Base-by-base conservation (phyloP, 2,888 invertebrate species). In the Drosophila macrothrix region DNA sequence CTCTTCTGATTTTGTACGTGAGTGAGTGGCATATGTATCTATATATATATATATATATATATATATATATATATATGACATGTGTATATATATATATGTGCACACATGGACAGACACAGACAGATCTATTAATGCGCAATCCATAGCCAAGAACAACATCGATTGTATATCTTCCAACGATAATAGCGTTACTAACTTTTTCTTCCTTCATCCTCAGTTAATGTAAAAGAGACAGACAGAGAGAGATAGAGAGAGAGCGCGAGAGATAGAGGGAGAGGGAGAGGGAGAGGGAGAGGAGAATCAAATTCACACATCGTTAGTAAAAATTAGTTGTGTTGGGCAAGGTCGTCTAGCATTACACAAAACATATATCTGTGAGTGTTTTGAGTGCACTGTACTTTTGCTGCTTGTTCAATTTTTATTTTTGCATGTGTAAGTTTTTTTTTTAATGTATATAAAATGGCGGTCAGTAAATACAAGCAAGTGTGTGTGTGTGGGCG, bases 131-230 rank as follows among this genome's bases (percentile, higher is more conserved):
- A 35, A 62, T 46, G 37, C 35, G 29, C 10, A 46, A 65, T 41
- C 52, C 59, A 37, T 49, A 66, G 62, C 29, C 67, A 67, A 65
- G 75, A 77, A 69, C 60, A 74, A 79, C 54, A 72, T 16, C 37
- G 12, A 43, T 60, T 41, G 1, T n/a, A 41, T n/a, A 59, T 43
- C 58, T 58, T 43, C 58, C 58, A 43, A n/a, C 41, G 29, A 39
- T 9, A 55, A 22, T 16, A 41, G 5, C 29, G 39, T 56, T 41
- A 28, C 6, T 37, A 25, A 54, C 19, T 19, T 37, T 39, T 54
- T 35, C 28, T 56, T 28, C 39, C 56, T 56, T 56, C 25, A 37
- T 19, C 50, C 10, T 19, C 16, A 33, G 33, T 33, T 7, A 54
- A 33, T 22, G 16, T 25, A 4, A 25, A 46, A 46, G 46, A 46